Evolutionary conservation across 2,888 invertebrate genomes (phyloP).

Genomic region (Napeogenes inachia): DNA sequence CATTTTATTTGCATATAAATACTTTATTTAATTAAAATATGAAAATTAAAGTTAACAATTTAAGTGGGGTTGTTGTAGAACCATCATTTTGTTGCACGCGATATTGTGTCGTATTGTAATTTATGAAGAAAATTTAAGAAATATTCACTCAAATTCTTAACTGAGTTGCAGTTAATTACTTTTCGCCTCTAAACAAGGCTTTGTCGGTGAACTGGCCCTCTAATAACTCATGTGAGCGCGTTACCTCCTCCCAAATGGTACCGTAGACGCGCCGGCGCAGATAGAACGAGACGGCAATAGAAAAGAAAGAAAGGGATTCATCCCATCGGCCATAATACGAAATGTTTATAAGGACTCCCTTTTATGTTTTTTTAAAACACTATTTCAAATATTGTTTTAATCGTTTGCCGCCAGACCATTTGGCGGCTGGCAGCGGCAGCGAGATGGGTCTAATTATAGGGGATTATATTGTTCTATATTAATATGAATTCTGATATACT

Average conservation of each 20-base stretch:
- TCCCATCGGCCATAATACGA: slow-evolving; percentile 53
- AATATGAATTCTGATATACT: slow-evolving; percentile 40
- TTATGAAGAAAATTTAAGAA: slow-evolving; percentile 11
- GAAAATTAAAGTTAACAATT: no score
- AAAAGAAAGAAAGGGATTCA: slow-evolving; percentile 36
- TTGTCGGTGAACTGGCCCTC: slow-evolving; percentile 64
- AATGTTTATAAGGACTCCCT: slow-evolving; percentile 70
- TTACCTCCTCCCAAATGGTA: slow-evolving; percentile 57
- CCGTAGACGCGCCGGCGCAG: slow-evolving; percentile 72
- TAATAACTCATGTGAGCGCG: slow-evolving; percentile 63
- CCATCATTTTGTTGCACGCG: neutral
- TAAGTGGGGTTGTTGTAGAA: no score
- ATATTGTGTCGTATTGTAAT: neutral
- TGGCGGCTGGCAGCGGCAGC: slow-evolving; percentile 51
- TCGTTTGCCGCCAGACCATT: slow-evolving; percentile 73
- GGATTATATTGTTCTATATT: slow-evolving; percentile 52
- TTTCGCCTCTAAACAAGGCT: slow-evolving; percentile 70
- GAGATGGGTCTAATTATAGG: slow-evolving; percentile 58
- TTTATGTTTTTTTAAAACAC: slow-evolving; percentile 68
- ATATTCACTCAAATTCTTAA: slow-evolving; percentile 49
- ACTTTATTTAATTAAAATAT: slow-evolving; percentile 19
- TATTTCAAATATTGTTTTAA: slow-evolving; percentile 77
- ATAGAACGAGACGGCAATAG: slow-evolving; percentile 42
- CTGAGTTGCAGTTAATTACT: slow-evolving; percentile 73
- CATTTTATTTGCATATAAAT: slow-evolving; percentile 27